Evolutionary conservation across 2,888 invertebrate species (phyloP), one percentile per base, ranked within the genome.

Genomic region (Globia sparganii): DNA sequence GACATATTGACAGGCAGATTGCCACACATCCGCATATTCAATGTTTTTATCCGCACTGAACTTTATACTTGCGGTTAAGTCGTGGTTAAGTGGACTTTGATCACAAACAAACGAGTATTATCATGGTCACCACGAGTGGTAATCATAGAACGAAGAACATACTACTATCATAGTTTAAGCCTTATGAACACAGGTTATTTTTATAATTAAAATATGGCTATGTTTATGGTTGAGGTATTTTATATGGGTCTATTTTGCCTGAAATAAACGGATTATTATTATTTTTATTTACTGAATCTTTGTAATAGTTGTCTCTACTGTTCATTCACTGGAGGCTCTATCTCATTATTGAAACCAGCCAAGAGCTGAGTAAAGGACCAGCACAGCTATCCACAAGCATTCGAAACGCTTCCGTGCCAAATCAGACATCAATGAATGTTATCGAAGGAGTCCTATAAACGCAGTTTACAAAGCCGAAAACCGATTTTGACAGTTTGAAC

Each of bases 11-110:
- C 74, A 68, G 61, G 5, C 64, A 46, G 56, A 80, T 78, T 71
- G 84, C 61, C 11, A 75, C 66, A 80, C 75, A 70, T 87, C 84
- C 81, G 71, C 53, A 64, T 71, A 76, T 72, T 31, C 72, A 80
- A 72, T 73, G 49, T 77, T 72, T 53, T 87, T 66, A 80, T 70
- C 61, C 56, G 77, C 73, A 21, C 5, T 72, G 83, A 74, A 83
- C 86, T 87, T 83, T 86, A 43, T 31, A 77, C 71, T 70, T 46
- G 66, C 59, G 72, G 67, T 68, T 66, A 37, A 49, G n/a, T 68
- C 15, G 31, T 34, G 34, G 34, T 21, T 46, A 40, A 46, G 3
- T 80, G 75, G 65, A 85, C 77, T 86, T 84, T 68, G 79, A 65
- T 58, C 61, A n/a, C 25, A 65, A 79, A 70, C n/a, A 34, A 34